Evolutionary conservation across 2,797 vertebrate species (phyloP).

Genomic region (Trematomus bernacchii): DNA sequence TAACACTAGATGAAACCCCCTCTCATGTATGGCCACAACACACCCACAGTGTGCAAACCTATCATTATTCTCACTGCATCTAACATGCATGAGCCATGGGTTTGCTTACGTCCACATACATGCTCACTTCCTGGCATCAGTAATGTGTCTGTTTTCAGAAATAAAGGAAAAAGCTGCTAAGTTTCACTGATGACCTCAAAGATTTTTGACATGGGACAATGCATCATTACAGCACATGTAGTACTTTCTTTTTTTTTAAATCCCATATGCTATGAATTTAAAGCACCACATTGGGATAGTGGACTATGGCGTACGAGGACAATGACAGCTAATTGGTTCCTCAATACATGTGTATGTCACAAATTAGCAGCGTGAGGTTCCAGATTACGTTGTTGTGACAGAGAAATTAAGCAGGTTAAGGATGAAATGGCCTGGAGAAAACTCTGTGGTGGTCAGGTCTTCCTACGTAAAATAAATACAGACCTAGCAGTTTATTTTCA

Average conservation of each 20-base stretch:
- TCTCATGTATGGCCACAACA: slow-evolving; percentile 62
- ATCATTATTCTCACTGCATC: slow-evolving; percentile 51
- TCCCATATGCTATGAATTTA: slow-evolving; percentile 6
- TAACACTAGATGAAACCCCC: slow-evolving; percentile 57
- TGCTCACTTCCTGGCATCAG: slow-evolving; percentile 55
- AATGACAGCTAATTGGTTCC: slow-evolving; percentile 31
- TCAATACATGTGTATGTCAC: slow-evolving; percentile 21
- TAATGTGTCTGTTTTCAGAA: slow-evolving; percentile 59
- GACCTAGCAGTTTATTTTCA: slow-evolving; percentile 75
- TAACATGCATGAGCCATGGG: slow-evolving; percentile 17
- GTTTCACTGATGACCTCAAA: slow-evolving; percentile 46
- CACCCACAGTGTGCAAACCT: slow-evolving; percentile 46
- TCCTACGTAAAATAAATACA: slow-evolving; percentile 82
- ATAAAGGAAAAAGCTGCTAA: slow-evolving; percentile 49
- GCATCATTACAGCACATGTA: slow-evolving; percentile 28
- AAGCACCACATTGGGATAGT: neutral
- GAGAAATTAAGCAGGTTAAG: slow-evolving; percentile 69
- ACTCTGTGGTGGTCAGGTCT: slow-evolving; percentile 75
- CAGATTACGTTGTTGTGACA: slow-evolving; percentile 58
- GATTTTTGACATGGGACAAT: slow-evolving; percentile 29
- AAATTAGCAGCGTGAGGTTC: slow-evolving; percentile 56
- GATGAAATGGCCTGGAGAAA: slow-evolving; percentile 68
- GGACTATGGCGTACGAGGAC: neutral
- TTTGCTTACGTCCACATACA: slow-evolving; percentile 26
- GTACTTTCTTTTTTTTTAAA: slow-evolving; percentile 8